Evolutionary conservation across 2,888 invertebrate genomes (phyloP).

Genomic region (Nowickia ferox): DNA sequence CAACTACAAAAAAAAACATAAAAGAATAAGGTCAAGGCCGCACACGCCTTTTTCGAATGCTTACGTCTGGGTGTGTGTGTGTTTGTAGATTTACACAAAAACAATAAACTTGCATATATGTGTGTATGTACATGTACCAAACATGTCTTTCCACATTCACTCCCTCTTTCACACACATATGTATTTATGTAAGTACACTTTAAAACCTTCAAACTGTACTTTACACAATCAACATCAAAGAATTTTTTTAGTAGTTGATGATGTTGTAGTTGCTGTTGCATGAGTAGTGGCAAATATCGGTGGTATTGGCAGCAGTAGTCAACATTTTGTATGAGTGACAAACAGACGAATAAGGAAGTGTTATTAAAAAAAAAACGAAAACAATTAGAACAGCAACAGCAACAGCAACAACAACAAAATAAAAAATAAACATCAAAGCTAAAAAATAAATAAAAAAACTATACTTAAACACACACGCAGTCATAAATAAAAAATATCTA

Average conservation of each 20-base stretch:
- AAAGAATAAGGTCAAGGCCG: conserved; percentile 73
- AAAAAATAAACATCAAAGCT: conserved; percentile 55
- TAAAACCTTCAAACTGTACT: conserved; percentile 65
- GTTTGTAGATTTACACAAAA: conserved; percentile 24
- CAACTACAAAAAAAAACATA: conserved; percentile 37
- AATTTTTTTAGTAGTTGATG: conserved; percentile 45
- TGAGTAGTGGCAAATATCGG: conserved; percentile 28
- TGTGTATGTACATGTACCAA: neutral
- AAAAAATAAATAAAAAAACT: conserved; percentile 54
- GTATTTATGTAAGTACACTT: neutral
- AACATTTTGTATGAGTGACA: conserved; percentile 51
- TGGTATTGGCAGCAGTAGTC: conserved; percentile 49
- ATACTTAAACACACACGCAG: neutral
- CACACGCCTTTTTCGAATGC: conserved; percentile 67
- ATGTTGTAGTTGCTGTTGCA: conserved; percentile 23
- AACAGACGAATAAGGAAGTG: conserved; percentile 65
- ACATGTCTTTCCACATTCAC: neutral
- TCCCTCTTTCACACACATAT: conserved; percentile 4
- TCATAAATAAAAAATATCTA: neutral
- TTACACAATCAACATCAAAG: conserved; percentile 59
- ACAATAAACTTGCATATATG: conserved; percentile 21
- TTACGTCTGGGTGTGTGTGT: neutral
- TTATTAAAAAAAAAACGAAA: conserved; percentile 41
- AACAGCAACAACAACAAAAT: conserved; percentile 33
- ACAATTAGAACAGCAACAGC: conserved; percentile 34